Evolutionary conservation across 2,888 invertebrate genomes (phyloP).

Genomic region (Elaeidobius kamerunicus): DNA sequence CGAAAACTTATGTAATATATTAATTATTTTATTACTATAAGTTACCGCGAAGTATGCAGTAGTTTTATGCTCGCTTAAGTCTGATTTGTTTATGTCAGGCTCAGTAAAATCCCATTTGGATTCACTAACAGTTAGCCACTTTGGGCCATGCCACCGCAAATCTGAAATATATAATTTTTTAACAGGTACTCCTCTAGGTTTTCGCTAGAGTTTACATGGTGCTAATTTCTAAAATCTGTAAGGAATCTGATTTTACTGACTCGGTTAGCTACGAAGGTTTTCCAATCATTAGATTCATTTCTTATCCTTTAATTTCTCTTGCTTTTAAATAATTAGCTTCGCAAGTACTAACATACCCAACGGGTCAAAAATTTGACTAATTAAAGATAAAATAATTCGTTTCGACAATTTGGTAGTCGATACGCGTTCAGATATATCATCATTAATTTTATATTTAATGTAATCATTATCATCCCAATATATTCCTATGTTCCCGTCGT

Average conservation of each 20-base stretch:
- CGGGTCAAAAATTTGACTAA: slow-evolving; percentile 9
- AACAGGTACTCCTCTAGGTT: slow-evolving; percentile 20
- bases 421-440: slow-evolving; percentile 24
- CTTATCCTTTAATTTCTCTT: slow-evolving; percentile 2
- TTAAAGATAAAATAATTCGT: slow-evolving; percentile 9
- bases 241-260: slow-evolving; percentile 12
- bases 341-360: not conserved
- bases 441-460: slow-evolving; percentile 8
- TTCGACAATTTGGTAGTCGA: slow-evolving; percentile 14
- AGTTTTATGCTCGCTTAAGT: slow-evolving; percentile 7
- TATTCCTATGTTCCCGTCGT: slow-evolving; percentile 9
- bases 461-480: too few species aligned
- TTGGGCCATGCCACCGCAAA: slow-evolving; percentile 20
- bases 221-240: slow-evolving; percentile 8
- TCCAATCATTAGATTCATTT: slow-evolving; percentile 5
- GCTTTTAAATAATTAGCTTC: not conserved
- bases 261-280: slow-evolving; percentile 25
- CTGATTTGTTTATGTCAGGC: not conserved
- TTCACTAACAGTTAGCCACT: not conserved
- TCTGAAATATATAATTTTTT: not conserved
- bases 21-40: not conserved
- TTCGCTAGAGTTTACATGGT: slow-evolving; percentile 9
- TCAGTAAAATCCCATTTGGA: not conserved
- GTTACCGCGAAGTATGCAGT: slow-evolving; percentile 1
- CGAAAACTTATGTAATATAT: slow-evolving; percentile 3